Evolutionary conservation across 2,797 vertebrate species (phyloP), one percentile per base, ranked within the genome.

Genomic region (Pseudochirops cupreus): DNA sequence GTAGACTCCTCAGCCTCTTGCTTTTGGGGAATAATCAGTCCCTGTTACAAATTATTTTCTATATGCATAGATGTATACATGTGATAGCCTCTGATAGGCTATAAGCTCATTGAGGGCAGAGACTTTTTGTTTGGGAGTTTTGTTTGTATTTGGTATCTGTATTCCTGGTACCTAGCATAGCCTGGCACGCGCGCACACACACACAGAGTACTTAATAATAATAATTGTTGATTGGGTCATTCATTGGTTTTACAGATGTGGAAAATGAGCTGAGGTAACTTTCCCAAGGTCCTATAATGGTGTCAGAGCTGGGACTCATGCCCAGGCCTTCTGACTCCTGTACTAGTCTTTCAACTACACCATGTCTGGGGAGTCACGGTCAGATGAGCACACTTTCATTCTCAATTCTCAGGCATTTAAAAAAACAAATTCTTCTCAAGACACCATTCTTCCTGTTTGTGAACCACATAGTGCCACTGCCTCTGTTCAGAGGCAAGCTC

Each of bases 321-420:
- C 24, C 74, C 21, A 26, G 62, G 39, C 46, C 39, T 46, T 87
- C 74, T 87, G 39, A 46, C 21, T 87, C 39, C 10, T 50, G 39
- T 5, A 28, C 26, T 50, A 26, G 11, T 50, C 74, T 87, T 87
- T 87, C 9, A 28, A 26, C 39, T 11, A 28, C 3, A 12, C 21
- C 39, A 50, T 50, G 46, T 87, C 74, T 87, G 74, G n/a, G 39
- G 39, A 39, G 21, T 96, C 50, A 82, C 52, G 46, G 87, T 91
- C 93, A 94, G 5, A 33, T 93, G 52, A 93, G 74, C 31, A 62
- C 1, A 50, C 54, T 55, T 93, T 95, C 29, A 16, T 92, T 54
- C 58, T 95, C 94, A 91, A 82, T 93, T 87, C n/a, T 91, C n/a
- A 39, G 16, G 21, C 54, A 3, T 54, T 67, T 52, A 92, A 67